Base-by-base conservation (phyloP, 1,140 invertebrate species). In the Octopus bimaculoides region DNA sequence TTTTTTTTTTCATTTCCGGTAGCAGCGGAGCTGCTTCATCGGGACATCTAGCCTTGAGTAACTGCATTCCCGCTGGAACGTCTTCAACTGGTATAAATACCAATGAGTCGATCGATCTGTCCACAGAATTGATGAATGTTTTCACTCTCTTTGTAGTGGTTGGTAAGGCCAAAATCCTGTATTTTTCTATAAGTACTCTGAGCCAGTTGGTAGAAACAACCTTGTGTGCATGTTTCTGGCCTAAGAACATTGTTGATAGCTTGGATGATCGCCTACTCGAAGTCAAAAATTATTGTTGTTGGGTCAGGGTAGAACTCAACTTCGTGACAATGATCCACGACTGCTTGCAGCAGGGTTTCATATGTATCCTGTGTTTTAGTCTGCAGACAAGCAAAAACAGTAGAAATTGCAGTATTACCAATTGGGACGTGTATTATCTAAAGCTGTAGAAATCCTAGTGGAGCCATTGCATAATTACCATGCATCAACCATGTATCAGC, bases 41-140 rank as follows among this genome's bases (percentile, higher is more conserved):
- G 5, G 75, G 66, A n/a, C 52, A n/a, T 80, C 7, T 69, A 10
- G 4, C 52, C 9, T 5, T 75, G 76, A 77, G 14, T 61, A 7
- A 14, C 79, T 52, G 76, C 74, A 52, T 17, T n/a, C n/a, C n/a
- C n/a, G n/a, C n/a, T n/a, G n/a, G n/a, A 12, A 81, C 79, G 52
- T 82, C 81, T 56, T 74, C 78, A n/a, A 75, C 54, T 54, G 76
- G 81, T 41, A 82, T 52, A 69, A 78, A 81, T n/a, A 76, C 80
- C 53, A 81, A 71, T 52, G 41, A 75, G 77, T n/a, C n/a, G n/a
- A n/a, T 82, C 79, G 20, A 82, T 52, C 77, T 80, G 78, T n/a
- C 81, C 79, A 76, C 79, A 78, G 75, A 78, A 82, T n/a, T 77
- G 55, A 54, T 55, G n/a, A 52, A 80, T 12, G 14, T 77, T 61